These are phyloP conservation scores for Zaprionus bogoriensis DNA, from an alignment of 2,888 invertebrate genomes.

Conservation along the genomic window DNA sequence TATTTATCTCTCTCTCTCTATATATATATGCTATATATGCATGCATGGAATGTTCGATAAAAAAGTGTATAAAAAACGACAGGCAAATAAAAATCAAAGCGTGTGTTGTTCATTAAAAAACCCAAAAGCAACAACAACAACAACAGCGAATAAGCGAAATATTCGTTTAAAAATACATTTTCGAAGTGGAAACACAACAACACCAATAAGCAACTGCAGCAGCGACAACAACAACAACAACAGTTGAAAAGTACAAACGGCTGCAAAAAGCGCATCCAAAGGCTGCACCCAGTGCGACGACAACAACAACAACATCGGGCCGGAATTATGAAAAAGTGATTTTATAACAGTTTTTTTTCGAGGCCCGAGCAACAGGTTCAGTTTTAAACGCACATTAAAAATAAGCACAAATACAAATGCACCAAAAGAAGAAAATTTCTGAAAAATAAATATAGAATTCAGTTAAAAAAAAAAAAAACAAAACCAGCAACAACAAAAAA, in stretches of 20 bases:
- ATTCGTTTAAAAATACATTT: conserved; percentile 33
- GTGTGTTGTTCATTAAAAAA: conserved; percentile 38
- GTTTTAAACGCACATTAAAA: conserved; percentile 31
- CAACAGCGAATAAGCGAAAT: no score
- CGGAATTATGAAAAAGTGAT: conserved; percentile 16
- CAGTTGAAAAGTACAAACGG: conserved; percentile 28
- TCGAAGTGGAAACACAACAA: conserved; percentile 26
- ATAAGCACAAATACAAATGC: conserved; percentile 25
- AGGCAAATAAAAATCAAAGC: conserved; percentile 21
- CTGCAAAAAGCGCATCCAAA: conserved; percentile 16
- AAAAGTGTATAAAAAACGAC: conserved; percentile 17
- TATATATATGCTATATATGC: no score
- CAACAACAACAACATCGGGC: background rate
- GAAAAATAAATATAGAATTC: conserved; percentile 7
- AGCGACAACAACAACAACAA: conserved; percentile 7
- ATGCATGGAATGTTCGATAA: no score
- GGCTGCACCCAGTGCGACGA: conserved; percentile 21
- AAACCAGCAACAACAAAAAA: background rate
- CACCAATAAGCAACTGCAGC: conserved; percentile 9
- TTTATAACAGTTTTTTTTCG: conserved; percentile 12
- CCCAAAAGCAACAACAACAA: conserved; percentile 26
- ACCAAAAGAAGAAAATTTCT: conserved; percentile 4
- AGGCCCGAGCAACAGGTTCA: conserved; percentile 31
- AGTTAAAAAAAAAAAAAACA: conserved; percentile 4
- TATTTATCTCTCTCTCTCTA: background rate